phyloP scores from a whole-genome alignment of 2,888 invertebrate species.

The Orgyia antiqua region DNA sequence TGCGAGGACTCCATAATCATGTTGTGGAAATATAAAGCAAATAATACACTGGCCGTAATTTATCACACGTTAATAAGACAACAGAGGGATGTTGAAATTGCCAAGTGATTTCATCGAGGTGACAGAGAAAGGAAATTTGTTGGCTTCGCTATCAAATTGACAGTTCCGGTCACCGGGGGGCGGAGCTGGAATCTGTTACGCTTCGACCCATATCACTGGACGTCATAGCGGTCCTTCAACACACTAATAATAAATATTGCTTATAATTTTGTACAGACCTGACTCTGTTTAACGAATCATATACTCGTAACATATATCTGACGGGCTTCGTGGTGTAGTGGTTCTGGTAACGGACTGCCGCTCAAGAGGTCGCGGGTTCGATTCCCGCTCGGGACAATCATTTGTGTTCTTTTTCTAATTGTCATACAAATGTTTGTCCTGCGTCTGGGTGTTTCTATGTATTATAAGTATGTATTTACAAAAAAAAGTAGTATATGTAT shows the following conservation, averaged over 20 bases:
- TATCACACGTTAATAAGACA: conserved; percentile 37
- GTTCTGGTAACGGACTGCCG: too few relatives aligned
- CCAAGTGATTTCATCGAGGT: conserved; percentile 49
- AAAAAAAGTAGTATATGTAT: too few relatives aligned
- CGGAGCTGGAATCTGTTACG: conserved; percentile 53
- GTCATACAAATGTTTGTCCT: too few relatives aligned
- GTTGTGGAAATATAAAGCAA: neutral
- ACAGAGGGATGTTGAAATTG: conserved; percentile 34
- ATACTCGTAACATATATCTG: too few relatives aligned
- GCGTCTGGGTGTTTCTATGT: too few relatives aligned
- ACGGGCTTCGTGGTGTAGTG: too few relatives aligned
- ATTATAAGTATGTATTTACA: too few relatives aligned
- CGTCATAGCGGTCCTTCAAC: conserved; percentile 51
- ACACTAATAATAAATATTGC: conserved; percentile 52
- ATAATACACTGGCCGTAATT: conserved; percentile 24
- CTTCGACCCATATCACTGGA: conserved; percentile 59
- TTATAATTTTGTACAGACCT: conserved; percentile 39
- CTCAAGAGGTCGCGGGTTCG: too few relatives aligned
- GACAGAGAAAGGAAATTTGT: conserved; percentile 48
- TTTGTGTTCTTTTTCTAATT: too few relatives aligned
- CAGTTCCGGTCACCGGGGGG: conserved; percentile 55
- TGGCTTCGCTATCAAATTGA: conserved; percentile 62
- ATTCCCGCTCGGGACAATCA: too few relatives aligned
- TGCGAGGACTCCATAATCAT: too few relatives aligned
- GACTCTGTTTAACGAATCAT: conserved; percentile 42